Percentiles rank a stretch among this genome's conserved stretches.
Evolutionary conservation across 2,797 vertebrate species (phyloP).

Genomic region (Molossus alvarezi): DNA sequence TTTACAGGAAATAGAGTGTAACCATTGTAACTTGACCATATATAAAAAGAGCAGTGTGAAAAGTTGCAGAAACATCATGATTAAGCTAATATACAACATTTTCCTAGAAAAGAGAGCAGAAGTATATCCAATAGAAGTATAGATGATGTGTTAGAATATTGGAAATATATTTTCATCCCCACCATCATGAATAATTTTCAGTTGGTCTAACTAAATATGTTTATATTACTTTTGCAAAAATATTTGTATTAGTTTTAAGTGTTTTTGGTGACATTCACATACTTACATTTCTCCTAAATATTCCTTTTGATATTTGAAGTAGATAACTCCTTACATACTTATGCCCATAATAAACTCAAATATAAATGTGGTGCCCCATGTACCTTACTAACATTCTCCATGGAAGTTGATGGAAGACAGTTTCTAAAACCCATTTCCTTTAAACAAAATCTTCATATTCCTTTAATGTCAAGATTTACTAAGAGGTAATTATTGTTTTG

Average conservation of each 20-base stretch:
- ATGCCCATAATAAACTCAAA: neutral
- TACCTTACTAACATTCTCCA: neutral
- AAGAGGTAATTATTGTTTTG: neutral
- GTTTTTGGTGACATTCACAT: conserved; percentile 32
- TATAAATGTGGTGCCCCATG: neutral
- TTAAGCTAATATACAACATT: neutral
- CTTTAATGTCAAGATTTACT: conserved; percentile 35
- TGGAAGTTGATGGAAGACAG: neutral
- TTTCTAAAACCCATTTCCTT: neutral
- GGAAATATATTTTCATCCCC: neutral
- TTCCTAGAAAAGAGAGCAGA: neutral
- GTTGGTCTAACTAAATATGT: neutral
- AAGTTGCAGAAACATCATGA: neutral
- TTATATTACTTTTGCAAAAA: conserved; percentile 2
- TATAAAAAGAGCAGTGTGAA: neutral
- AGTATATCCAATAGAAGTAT: neutral
- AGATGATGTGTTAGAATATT: neutral
- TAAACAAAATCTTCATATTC: neutral
- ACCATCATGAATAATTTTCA: neutral
- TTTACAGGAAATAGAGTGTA: neutral
- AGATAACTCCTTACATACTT: neutral
- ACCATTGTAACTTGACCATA: neutral
- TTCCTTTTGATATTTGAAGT: conserved; percentile 41
- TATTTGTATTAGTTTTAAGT: neutral
- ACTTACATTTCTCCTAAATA: neutral